phyloP scores from a whole-genome alignment of 2,797 vertebrate genomes.

The Myripristis jacobus region DNA sequence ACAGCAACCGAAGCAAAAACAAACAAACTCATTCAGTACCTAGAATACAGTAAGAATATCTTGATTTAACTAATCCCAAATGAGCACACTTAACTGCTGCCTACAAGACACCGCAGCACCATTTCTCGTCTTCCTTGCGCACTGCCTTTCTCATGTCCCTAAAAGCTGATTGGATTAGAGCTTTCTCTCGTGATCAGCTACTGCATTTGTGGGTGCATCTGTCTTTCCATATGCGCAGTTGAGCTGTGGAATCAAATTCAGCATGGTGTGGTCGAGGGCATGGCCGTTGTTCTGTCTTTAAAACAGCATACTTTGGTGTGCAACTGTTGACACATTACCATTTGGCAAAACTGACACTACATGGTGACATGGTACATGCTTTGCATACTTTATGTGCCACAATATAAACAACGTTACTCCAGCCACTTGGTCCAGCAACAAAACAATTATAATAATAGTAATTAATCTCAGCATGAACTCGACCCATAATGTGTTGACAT shows the following conservation, averaged over 20 bases:
- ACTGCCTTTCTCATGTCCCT: conserved; percentile 5
- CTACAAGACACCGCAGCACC: too few species aligned
- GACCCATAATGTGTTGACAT: conserved; percentile 50
- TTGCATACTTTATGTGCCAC: not conserved
- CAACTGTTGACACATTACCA: not conserved
- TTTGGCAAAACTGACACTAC: not conserved
- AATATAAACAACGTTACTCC: conserved; percentile 3
- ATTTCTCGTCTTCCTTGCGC: not conserved
- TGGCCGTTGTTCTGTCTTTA: not conserved
- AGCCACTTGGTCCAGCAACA: conserved; percentile 11
- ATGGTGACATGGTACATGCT: not conserved
- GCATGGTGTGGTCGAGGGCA: not conserved
- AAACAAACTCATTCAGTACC: not conserved
- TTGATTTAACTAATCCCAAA: not conserved
- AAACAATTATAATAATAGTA: too few species aligned
- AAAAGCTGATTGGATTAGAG: conserved; percentile 23
- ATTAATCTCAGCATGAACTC: conserved; percentile 11
- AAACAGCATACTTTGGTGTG: not conserved
- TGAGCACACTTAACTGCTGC: too few species aligned
- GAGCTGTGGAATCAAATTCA: not conserved
- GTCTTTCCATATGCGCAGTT: conserved; percentile 15
- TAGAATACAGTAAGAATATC: not conserved
- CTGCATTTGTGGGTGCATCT: conserved; percentile 17
- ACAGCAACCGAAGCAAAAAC: not conserved
- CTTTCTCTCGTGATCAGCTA: conserved; percentile 18